A percentile compares a stretch with the other conserved stretches of the same genome.
phyloP scores from a whole-genome alignment of 2,888 invertebrate genomes.

The Chrysopilus asiliformis region DNA sequence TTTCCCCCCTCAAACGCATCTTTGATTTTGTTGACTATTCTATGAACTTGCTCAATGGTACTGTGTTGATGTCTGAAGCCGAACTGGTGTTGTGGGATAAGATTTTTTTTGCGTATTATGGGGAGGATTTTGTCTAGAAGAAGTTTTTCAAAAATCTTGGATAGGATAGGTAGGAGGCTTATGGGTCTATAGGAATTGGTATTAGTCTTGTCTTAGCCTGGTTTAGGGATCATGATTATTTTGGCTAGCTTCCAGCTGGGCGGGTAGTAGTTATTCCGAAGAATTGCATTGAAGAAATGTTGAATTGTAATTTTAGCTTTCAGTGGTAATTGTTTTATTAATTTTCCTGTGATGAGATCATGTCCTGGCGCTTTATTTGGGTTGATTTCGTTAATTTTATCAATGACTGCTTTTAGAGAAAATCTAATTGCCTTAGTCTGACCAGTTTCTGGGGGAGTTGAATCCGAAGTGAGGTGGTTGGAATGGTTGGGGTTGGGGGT shows the following conservation, averaged over 20 bases:
- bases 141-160: too few species aligned
- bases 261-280: too few species aligned
- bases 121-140: too few species aligned
- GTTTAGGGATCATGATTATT: neutral
- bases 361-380: neutral
- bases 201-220: neutral
- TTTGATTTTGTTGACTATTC: too few species aligned
- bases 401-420: neutral
- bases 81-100: too few species aligned
- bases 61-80: too few species aligned
- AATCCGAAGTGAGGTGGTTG: neutral
- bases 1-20: too few species aligned
- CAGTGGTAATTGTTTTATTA: neutral
- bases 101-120: too few species aligned
- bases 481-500: neutral
- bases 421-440: neutral
- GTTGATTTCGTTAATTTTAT: neutral
- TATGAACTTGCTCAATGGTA: too few species aligned
- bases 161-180: neutral
- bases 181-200: conserved; percentile 1
- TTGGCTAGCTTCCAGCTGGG: too few species aligned
- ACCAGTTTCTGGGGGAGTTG: neutral
- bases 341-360: neutral
- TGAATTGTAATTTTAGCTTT: neutral
- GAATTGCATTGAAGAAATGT: neutral